Percentiles rank a stretch among this genome's conserved stretches.
These are phyloP conservation scores for Numenius arquata DNA, from an alignment of 2,113 vertebrate species.

Conservation along the genomic window DNA sequence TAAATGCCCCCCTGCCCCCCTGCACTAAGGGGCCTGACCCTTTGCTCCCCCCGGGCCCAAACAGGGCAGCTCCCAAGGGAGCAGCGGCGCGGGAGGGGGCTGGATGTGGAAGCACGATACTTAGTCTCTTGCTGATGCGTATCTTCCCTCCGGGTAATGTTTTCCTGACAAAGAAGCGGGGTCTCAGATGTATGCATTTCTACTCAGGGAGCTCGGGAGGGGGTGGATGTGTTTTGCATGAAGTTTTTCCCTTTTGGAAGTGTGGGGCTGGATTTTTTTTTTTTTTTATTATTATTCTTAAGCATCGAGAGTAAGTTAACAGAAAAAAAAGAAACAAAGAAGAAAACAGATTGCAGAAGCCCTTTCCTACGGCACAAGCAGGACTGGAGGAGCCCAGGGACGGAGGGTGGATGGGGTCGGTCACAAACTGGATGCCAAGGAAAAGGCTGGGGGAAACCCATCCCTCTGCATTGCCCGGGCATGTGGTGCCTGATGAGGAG, in stretches of 20 bases:
- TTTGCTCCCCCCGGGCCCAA: not conserved
- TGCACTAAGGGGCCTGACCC: not conserved
- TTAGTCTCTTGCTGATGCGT: not conserved
- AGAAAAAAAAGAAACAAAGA: not conserved
- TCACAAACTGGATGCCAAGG: not conserved
- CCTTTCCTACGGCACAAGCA: not conserved
- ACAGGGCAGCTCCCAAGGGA: not conserved
- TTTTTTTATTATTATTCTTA: not conserved
- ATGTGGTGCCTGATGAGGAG: rapidly evolving
- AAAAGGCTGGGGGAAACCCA: not conserved
- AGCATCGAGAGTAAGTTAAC: not conserved
- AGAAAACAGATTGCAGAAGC: not conserved
- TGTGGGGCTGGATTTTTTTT: not conserved
- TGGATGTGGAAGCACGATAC: not conserved
- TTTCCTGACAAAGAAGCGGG: not conserved
- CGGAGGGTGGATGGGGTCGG: rapidly evolving
- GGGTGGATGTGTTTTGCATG: not conserved
- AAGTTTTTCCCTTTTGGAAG: not conserved
- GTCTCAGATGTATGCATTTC: not conserved
- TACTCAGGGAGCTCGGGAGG: not conserved
- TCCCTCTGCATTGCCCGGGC: not conserved
- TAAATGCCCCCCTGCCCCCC: not conserved
- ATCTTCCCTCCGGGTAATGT: not conserved
- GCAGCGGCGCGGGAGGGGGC: not conserved
- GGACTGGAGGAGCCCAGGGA: not conserved